Percentiles rank a stretch among this genome's conserved stretches.
phyloP scores from a whole-genome alignment of 2,113 vertebrate genomes.

The Chloroceryle aenea region DNA sequence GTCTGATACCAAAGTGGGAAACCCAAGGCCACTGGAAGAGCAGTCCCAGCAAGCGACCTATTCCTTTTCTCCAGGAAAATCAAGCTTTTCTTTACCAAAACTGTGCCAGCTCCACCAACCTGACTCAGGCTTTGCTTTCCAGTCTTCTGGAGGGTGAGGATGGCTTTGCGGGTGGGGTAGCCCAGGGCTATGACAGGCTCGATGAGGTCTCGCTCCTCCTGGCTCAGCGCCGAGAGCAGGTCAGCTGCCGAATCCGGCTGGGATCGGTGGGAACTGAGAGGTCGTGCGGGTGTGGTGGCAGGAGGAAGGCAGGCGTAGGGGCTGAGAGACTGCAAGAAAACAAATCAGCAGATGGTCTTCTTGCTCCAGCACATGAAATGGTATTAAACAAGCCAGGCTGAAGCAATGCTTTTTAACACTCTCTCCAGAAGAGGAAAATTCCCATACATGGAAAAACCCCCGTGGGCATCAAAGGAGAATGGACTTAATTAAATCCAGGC shows the following conservation, averaged over 20 bases:
- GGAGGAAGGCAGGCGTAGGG: conserved; percentile 66
- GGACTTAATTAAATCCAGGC: conserved; percentile 11
- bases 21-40: not conserved
- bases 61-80: not conserved
- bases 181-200: conserved; percentile 82
- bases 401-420: not conserved
- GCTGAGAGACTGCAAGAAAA: conserved; percentile 75
- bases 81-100: not conserved
- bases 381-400: not conserved
- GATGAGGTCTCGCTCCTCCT: conserved; percentile 89
- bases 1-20: not conserved
- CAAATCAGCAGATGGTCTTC: not conserved
- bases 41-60: not conserved
- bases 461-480: not conserved
- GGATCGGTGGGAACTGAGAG: conserved; percentile 40
- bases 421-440: not conserved
- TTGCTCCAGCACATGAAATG: not conserved
- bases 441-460: not conserved
- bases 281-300: not conserved
- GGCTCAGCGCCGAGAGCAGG: conserved; percentile 87
- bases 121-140: conserved; percentile 85
- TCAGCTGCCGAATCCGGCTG: conserved; percentile 79
- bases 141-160: conserved; percentile 90
- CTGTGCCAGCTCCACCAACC: conserved; percentile 69
- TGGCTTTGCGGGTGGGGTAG: conserved; percentile 86